phyloP scores from a whole-genome alignment of 1,140 invertebrate species.

The Semibalanus balanoides region DNA sequence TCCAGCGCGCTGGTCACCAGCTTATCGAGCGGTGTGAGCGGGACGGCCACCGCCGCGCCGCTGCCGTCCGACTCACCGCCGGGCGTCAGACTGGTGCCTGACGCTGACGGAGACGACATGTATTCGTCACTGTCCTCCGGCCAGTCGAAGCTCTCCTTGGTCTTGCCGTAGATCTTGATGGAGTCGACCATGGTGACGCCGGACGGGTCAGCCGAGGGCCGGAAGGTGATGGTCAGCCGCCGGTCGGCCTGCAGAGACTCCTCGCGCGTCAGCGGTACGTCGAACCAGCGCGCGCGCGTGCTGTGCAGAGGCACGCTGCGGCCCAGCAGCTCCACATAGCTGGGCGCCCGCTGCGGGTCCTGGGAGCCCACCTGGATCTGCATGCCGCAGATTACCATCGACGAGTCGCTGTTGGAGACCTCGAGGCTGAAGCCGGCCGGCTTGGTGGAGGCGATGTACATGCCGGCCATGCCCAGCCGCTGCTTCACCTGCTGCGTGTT shows the following conservation, averaged over 20 bases:
- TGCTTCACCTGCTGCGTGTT: conserved; percentile 89
- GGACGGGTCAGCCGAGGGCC: conserved; percentile 68
- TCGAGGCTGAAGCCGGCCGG: conserved; percentile 76
- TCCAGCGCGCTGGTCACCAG: conserved; percentile 57
- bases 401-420: conserved; percentile 70
- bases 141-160: conserved; percentile 92
- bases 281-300: conserved; percentile 77
- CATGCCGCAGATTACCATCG: conserved; percentile 68
- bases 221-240: conserved; percentile 76
- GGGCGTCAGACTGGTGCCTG: conserved; percentile 4
- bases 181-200: conserved; percentile 84
- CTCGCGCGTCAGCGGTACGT: conserved; percentile 83
- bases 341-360: conserved; percentile 64
- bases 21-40: conserved; percentile 38
- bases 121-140: conserved; percentile 53
- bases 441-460: conserved; percentile 81
- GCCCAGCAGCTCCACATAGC: conserved; percentile 71
- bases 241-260: conserved; percentile 88
- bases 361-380: conserved; percentile 73
- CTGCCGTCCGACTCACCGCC: conserved; percentile 1
- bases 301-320: conserved; percentile 59
- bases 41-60: conserved; percentile 21
- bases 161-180: conserved; percentile 87
- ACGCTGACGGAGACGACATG: conserved; percentile 1
- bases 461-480: conserved; percentile 64